Evolutionary conservation across 2,888 invertebrate species (phyloP), one percentile per base, ranked within the genome.

Genomic region (Rhagonycha lutea): DNA sequence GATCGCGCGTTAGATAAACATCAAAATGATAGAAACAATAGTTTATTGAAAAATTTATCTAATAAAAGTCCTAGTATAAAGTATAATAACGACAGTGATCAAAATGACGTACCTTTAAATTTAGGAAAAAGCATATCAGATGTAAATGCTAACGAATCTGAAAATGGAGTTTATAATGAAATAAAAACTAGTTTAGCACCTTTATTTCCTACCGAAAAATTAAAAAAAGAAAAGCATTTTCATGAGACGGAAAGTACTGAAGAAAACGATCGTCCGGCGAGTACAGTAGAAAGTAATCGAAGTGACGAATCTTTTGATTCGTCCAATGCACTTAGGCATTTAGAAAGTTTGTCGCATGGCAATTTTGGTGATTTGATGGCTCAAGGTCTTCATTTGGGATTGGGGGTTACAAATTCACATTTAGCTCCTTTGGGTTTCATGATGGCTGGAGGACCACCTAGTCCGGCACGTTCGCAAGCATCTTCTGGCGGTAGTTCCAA

Each of bases 281-380:
- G 90, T 87, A 90, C 90, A 79, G 88, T 89, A 80, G 90, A 89
- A 84, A 90, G 90, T 84, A 89, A 89, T 83, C 89, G 89, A 86
- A 90, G 89, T 85, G 91, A 91, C 82, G 91, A 91, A 86, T 91
- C 90, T 79, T 89, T 90, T 86, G 91, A 92, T 82, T 89, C 92
- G 1, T 91, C 92, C 83, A 94, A 94, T 86, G 93, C 95, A 70
- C 89, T 95, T 80, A 91, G 94, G 83, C 92, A 94, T 84, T 89
- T 95, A 83, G 95, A 95, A 89, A 94, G 92, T 86, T 89, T 95
- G 83, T 95, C 95, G 68, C 93, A 94, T 86, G 94, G 94, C 72
- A 92, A 93, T 85, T 94, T 94, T 84, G 92, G 92, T 72, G 91
- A 89, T 77, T 82, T 88, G 70, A 88, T 88, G 87, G 84, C 87